Percentiles rank a stretch among this genome's conserved stretches.
Conservation (phyloP, 2,888 invertebrate genomes). For the Macroteleia sp. region DNA sequence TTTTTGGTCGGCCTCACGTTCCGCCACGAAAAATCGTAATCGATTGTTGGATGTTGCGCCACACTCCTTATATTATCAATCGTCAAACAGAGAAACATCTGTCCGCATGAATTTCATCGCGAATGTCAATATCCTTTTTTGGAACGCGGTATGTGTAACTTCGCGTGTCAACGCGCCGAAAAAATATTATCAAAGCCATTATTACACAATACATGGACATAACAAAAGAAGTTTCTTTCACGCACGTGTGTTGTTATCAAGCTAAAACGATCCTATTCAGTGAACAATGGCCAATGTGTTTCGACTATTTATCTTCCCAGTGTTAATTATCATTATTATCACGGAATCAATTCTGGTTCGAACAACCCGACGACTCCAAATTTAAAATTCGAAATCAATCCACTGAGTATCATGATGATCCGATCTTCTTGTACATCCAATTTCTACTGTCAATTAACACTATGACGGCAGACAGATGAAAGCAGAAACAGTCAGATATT, state of each 20-base stretch:
- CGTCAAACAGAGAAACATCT: slow-evolving; percentile 50
- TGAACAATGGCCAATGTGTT: background rate
- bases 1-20: slow-evolving; percentile 9
- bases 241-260: slow-evolving; percentile 23
- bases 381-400: no score
- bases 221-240: slow-evolving; percentile 10
- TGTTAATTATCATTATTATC: slow-evolving; percentile 29
- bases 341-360: slow-evolving; percentile 7
- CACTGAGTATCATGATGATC: no score
- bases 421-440: no score
- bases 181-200: slow-evolving; percentile 23
- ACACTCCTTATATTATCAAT: slow-evolving; percentile 23
- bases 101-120: slow-evolving; percentile 32
- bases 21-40: slow-evolving; percentile 19
- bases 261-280: background rate
- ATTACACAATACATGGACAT: slow-evolving; percentile 11
- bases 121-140: slow-evolving; percentile 49
- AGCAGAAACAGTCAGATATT: background rate
- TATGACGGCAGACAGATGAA: slow-evolving; percentile 21
- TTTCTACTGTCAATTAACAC: slow-evolving; percentile 37
- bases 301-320: slow-evolving; percentile 3
- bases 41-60: slow-evolving; percentile 31
- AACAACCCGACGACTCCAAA: no score
- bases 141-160: background rate
- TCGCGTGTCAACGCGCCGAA: slow-evolving; percentile 5